phyloP scores from a whole-genome alignment of 2,888 invertebrate genomes.

The Polietes domitor region DNA sequence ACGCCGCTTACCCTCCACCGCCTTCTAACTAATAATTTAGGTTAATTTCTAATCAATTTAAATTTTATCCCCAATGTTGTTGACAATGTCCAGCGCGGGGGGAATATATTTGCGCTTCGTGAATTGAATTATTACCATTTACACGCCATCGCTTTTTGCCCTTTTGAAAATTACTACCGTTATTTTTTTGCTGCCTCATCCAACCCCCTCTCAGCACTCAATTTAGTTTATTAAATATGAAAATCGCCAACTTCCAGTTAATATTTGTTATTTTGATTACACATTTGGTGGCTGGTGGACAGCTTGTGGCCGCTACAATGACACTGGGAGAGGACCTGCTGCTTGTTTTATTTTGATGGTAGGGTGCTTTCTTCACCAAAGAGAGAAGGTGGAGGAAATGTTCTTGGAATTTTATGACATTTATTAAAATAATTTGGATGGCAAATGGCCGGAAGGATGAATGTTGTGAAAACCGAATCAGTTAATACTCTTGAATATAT shows the following conservation, averaged over 20 bases:
- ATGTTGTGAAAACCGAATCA: too few species aligned
- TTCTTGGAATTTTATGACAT: too few species aligned
- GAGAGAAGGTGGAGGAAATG: too few species aligned
- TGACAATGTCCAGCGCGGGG: background rate
- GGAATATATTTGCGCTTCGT: background rate
- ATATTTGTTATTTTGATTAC: slow-evolving; percentile 60
- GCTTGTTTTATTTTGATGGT: too few species aligned
- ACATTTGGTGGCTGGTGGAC: background rate
- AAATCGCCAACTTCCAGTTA: slow-evolving; percentile 52
- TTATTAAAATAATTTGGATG: too few species aligned
- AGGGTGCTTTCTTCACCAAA: too few species aligned
- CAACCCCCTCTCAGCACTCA: slow-evolving; percentile 55
- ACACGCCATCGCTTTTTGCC: slow-evolving; percentile 47
- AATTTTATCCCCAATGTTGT: slow-evolving; percentile 6
- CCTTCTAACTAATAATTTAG: slow-evolving; percentile 5
- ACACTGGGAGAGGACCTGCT: background rate
- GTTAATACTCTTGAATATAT: too few species aligned
- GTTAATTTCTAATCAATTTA: slow-evolving; percentile 34
- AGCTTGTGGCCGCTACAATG: background rate
- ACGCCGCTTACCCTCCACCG: background rate
- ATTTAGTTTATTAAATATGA: slow-evolving; percentile 58
- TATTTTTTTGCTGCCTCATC: slow-evolving; percentile 13
- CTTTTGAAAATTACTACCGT: slow-evolving; percentile 1
- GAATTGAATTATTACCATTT: slow-evolving; percentile 50
- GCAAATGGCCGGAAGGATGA: too few species aligned